Base-by-base conservation (phyloP, 2,113 vertebrate genomes). In the Varanus salvator region DNA sequence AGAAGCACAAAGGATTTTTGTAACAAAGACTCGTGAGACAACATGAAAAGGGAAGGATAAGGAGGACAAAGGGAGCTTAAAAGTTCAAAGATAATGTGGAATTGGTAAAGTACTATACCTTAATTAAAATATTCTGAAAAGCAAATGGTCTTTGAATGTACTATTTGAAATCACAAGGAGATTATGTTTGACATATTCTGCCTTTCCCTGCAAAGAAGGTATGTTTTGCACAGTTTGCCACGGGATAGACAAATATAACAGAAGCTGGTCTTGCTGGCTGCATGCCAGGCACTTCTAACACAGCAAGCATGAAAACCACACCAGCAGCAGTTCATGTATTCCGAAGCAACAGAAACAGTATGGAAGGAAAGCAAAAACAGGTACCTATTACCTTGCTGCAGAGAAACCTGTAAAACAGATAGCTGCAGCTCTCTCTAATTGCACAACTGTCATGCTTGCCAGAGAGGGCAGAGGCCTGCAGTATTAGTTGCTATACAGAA, bases 181-280 rank as follows among this genome's bases (percentile, higher is more conserved):
- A 12, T 64, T 76, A 60, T 50, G 15, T 74, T 50, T 77, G 69
- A 60, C 15, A 52, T 38, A 54, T 78, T 68, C 64, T 77, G 68
- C 25, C 25, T 78, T 78, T 52, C 25, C 38, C 38, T 76, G 48
- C 52, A 78, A 85, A 89, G 78, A 75, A 78, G 29, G 6, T 75
- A 84, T 83, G 52, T 29, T 78, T 89, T 68, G 85, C 85, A 84
- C 82, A 84, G 17, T 84, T 23, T 89, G 72, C 83, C 88, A 69
- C 64, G 69, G 82, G n/a, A 85, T 64, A 44, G 75, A 68, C 78
- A 31, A 84, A 68, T 68, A 85, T 74, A 85, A 85, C 74, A 69
- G 64, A 68, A 85, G 74, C 60, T 89, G 60, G 38, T 69, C 60
- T 85, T 69, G 54, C 31, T 78, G 74, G 75, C 60, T 54, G 48